Evolutionary conservation across 2,797 vertebrate genomes (phyloP), one percentile per base, ranked within the genome.

Genomic region (Scarus forsteni): DNA sequence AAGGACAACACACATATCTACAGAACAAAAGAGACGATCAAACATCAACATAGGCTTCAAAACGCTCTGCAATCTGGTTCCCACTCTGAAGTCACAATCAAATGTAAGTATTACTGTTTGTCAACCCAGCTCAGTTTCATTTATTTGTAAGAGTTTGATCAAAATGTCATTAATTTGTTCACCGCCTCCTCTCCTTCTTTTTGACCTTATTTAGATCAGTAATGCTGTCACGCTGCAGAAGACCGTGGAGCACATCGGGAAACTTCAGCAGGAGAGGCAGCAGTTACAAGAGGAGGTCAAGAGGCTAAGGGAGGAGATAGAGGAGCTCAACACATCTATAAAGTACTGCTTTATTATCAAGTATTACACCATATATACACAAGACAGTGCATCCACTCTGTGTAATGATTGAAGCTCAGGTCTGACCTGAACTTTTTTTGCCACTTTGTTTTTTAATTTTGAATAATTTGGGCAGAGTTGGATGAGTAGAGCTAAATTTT

Each of bases 211-310:
- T 45, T 89, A 99, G 98, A 95, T 95, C 88, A 99, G 94, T 84
- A 96, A 97, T 16, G 98, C 97, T 35, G 92, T 94, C 78, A 99
- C 95, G 0, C 92, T 99, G 56, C 97, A 98, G 92, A 99, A 98
- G 90, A 96, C 98, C 0, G 96, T 98, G 75, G 98, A 99, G 39
- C 95, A 99, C 88, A 98, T 99, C n/a, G 89, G 94, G 60, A 99
- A 99, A 81, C 94, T 99, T n/a, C 98, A 99, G 85, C 97, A 97
- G 91, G 98, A 99, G 67, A 93, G 98, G 67, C 85, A 94, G 42
- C 96, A 97, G 88, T 92, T 97, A 85, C 96, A 96, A 81, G 97
- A 98, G 43, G 98, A 99, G 73, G 92, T 95, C 34, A 94, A 84
- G 75, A 94, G 96, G 56, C 93, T 99, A 11, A 94, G 96, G 66